Conservation (phyloP, 2,888 invertebrate genomes). For the Cyaniris semiargus region DNA sequence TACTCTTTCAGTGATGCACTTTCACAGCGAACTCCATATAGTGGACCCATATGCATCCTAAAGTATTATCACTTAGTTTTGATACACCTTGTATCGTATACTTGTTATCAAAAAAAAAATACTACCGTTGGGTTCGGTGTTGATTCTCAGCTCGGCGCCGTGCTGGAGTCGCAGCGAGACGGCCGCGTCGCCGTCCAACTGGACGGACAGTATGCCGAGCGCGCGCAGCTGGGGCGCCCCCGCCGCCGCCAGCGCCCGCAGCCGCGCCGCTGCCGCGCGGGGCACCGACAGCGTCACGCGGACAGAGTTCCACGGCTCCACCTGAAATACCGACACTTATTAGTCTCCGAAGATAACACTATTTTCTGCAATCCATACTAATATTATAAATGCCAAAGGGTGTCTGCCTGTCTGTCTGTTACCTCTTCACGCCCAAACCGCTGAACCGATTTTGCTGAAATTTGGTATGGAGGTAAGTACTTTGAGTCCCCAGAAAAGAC, state of each 20-base stretch:
- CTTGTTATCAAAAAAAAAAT: too few relatives aligned
- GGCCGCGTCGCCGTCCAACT: slow-evolving; percentile 94
- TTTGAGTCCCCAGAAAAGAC: too few relatives aligned
- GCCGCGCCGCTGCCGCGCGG: slow-evolving; percentile 94
- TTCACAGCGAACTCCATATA: too few relatives aligned
- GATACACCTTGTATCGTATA: too few relatives aligned
- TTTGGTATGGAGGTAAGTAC: too few relatives aligned
- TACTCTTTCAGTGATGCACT: too few relatives aligned
- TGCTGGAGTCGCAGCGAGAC: slow-evolving; percentile 84
- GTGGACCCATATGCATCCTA: too few relatives aligned
- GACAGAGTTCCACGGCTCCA: slow-evolving; percentile 99
- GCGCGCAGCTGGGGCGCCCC: slow-evolving; percentile 93
- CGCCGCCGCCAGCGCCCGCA: slow-evolving; percentile 94
- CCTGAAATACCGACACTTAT: slow-evolving; percentile 51
- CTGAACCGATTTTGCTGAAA: too few relatives aligned
- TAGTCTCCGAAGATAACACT: neutral
- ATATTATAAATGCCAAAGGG: too few relatives aligned
- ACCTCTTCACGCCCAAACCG: too few relatives aligned
- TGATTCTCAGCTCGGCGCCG: slow-evolving; percentile 69
- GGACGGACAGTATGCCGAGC: slow-evolving; percentile 96
- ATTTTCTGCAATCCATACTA: neutral
- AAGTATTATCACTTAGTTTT: too few relatives aligned
- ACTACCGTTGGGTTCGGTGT: slow-evolving; percentile 61
- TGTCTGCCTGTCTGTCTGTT: too few relatives aligned
- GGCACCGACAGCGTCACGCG: slow-evolving; percentile 98